phyloP scores from a whole-genome alignment of 1,140 invertebrate genomes.

The Musca vetustissima region DNA sequence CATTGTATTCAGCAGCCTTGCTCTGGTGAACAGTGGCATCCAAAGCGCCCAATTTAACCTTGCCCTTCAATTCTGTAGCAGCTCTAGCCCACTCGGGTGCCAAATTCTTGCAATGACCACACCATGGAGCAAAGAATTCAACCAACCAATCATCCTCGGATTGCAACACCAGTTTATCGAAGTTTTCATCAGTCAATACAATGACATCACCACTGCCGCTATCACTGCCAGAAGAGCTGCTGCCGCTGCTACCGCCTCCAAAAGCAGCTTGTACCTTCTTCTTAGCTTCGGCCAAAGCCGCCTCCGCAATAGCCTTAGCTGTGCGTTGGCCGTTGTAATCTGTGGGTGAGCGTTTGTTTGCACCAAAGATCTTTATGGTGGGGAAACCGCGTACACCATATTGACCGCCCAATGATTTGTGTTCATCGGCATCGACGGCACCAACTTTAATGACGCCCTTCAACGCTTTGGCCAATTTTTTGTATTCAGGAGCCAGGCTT shows the following conservation, averaged over 20 bases:
- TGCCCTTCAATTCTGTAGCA: constrained; percentile 91
- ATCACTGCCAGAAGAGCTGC: constrained; percentile 34
- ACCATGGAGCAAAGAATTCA: constrained; percentile 97
- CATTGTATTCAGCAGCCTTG: constrained; percentile 75
- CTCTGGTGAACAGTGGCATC: constrained; percentile 91
- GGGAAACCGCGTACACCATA: constrained; percentile 92
- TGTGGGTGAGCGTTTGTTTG: constrained; percentile 82
- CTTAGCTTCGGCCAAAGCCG: constrained; percentile 63
- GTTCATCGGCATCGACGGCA: constrained; percentile 88
- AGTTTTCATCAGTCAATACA: constrained; percentile 92
- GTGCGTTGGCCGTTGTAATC: constrained; percentile 87
- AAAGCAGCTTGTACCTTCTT: constrained; percentile 47
- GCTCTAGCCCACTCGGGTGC: constrained; percentile 94
- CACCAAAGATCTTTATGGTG: constrained; percentile 93
- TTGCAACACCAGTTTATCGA: constrained; percentile 85
- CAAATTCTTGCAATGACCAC: constrained; percentile 94
- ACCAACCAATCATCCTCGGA: constrained; percentile 95
- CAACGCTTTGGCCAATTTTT: constrained; percentile 83
- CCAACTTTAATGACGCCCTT: constrained; percentile 95
- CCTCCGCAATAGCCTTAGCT: constrained; percentile 84
- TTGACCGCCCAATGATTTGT: constrained; percentile 77
- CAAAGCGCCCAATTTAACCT: constrained; percentile 92
- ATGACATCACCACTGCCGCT: constrained; percentile 72
- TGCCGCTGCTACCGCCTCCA: constrained; percentile 40
- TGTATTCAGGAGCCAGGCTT: constrained; percentile 81